phyloP scores from a whole-genome alignment of 2,888 invertebrate species.

The Pherbina coryleti region DNA sequence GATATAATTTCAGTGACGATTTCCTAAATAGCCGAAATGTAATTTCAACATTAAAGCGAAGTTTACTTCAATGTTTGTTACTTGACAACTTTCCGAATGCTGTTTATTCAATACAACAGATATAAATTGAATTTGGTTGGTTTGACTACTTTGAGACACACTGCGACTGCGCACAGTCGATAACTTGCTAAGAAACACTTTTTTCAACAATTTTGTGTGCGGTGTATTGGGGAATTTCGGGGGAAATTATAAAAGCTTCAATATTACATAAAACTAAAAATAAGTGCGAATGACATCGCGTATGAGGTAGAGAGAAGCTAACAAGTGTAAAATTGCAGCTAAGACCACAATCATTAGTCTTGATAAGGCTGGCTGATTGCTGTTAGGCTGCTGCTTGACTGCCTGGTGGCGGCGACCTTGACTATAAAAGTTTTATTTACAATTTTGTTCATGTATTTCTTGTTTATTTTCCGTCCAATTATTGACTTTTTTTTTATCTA shows the following conservation, averaged over 20 bases:
- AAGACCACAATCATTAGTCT: neutral
- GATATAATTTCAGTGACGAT: neutral
- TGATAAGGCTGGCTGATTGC: neutral
- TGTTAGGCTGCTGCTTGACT: too few relatives aligned
- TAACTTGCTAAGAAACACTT: neutral
- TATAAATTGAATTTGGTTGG: neutral
- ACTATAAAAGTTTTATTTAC: neutral
- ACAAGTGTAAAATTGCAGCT: constrained; percentile 4
- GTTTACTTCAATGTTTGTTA: constrained; percentile 42
- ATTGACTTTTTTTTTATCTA: constrained; percentile 5
- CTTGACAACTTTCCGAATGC: constrained; percentile 60
- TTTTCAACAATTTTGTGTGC: neutral
- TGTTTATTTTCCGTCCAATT: neutral
- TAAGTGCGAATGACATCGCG: neutral
- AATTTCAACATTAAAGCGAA: neutral
- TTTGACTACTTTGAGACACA: neutral
- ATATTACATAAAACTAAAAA: neutral
- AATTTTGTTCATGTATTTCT: neutral
- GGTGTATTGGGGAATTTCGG: too few relatives aligned
- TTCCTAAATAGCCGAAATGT: neutral
- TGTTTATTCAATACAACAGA: constrained; percentile 26
- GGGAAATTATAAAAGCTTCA: neutral
- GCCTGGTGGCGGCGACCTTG: constrained; percentile 28
- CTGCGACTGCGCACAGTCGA: neutral
- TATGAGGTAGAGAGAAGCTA: neutral